Conservation (phyloP, 2,113 vertebrate species). For the Heptranchias perlo region DNA sequence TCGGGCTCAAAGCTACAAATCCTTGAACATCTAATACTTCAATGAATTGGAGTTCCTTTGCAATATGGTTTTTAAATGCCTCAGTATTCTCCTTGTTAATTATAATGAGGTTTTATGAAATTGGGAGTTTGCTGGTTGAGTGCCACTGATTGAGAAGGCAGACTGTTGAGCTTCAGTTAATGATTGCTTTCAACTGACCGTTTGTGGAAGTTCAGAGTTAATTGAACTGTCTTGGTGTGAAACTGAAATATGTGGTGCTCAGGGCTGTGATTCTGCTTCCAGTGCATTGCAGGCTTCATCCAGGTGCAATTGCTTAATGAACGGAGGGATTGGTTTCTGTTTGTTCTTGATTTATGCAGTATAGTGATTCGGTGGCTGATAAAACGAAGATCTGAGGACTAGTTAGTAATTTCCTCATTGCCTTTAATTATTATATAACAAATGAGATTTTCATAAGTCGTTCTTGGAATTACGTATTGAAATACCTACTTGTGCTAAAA, state of each 20-base stretch:
- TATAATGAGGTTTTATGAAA: background rate
- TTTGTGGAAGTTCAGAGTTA: background rate
- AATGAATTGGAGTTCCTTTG: background rate
- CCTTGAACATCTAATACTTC: background rate
- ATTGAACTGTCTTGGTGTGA: background rate
- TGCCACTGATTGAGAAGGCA: background rate
- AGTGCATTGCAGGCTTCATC: background rate
- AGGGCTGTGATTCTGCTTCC: background rate
- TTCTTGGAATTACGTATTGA: background rate
- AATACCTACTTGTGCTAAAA: background rate
- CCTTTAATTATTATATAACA: background rate
- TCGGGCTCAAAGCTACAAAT: background rate
- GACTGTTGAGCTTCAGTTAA: background rate
- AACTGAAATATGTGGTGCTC: background rate
- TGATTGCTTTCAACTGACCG: slow-evolving; percentile 1
- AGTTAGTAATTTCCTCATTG: background rate
- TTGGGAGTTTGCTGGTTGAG: background rate
- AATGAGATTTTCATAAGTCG: too few relatives aligned
- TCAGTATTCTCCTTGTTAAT: background rate
- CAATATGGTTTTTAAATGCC: background rate
- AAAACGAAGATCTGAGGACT: background rate
- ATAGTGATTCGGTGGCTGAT: background rate
- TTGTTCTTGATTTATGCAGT: background rate
- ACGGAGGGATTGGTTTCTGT: background rate
- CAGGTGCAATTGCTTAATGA: background rate